Conservation (phyloP, 2,113 vertebrate species). For the Atractosteus spatula region DNA sequence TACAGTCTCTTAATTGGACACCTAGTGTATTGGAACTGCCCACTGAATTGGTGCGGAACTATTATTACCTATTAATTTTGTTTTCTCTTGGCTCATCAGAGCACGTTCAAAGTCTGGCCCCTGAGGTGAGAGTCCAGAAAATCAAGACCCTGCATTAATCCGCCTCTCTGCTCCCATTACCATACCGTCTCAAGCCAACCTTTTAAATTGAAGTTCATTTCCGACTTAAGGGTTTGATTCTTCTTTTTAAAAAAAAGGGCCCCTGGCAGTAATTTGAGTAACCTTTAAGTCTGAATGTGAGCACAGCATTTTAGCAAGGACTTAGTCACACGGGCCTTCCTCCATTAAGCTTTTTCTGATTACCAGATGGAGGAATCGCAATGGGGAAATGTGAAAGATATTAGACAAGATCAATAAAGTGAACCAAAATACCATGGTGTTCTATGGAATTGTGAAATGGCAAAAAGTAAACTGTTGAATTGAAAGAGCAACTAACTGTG, state of each 20-base stretch:
- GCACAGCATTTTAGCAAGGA: conserved; percentile 34
- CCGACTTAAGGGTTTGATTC: conserved; percentile 61
- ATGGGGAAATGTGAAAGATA: too few species aligned
- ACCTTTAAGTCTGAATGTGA: conserved; percentile 43
- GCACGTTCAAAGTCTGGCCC: conserved; percentile 58
- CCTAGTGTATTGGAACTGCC: too few species aligned
- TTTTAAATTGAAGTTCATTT: conserved; percentile 69
- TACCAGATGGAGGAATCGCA: too few species aligned
- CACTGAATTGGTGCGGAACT: too few species aligned
- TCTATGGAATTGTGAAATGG: too few species aligned
- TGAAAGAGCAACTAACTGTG: too few species aligned
- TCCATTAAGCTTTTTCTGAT: too few species aligned
- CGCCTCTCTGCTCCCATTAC: conserved; percentile 55
- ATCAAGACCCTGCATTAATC: conserved; percentile 46
- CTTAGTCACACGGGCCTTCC: background rate
- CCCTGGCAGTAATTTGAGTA: conserved; percentile 37
- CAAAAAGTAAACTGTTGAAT: too few species aligned
- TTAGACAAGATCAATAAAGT: too few species aligned
- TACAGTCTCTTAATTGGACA: too few species aligned
- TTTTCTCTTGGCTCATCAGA: conserved; percentile 54
- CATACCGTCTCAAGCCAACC: conserved; percentile 65
- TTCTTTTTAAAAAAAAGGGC: conserved; percentile 26
- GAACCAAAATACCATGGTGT: too few species aligned
- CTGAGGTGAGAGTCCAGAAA: conserved; percentile 52
- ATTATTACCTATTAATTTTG: background rate